These are phyloP conservation scores for Zaprionus tsacasi DNA, from an alignment of 1,140 invertebrate species.

Conservation along the genomic window DNA sequence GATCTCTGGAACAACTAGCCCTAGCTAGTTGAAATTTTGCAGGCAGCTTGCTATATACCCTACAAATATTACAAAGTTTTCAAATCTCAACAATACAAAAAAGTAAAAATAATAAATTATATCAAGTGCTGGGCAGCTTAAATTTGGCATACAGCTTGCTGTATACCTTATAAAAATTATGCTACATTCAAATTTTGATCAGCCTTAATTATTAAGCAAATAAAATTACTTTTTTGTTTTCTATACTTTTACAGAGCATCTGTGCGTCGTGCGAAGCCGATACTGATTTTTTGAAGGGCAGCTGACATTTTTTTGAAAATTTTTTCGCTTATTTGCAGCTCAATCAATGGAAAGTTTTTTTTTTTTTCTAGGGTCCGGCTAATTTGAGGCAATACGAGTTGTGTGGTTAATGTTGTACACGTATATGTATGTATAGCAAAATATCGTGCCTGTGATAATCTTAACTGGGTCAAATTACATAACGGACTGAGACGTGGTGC, in stretches of 20 bases:
- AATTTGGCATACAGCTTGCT: too few relatives aligned
- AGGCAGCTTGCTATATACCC: background rate
- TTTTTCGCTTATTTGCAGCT: constrained; percentile 37
- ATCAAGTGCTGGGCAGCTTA: too few relatives aligned
- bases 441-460: constrained; percentile 45
- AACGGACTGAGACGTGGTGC: constrained; percentile 36
- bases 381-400: constrained; percentile 26
- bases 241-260: background rate
- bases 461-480: constrained; percentile 68
- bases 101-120: too few relatives aligned
- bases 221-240: background rate
- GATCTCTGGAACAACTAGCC: background rate
- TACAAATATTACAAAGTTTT: too few relatives aligned
- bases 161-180: background rate
- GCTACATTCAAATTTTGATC: background rate
- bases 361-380: constrained; percentile 13
- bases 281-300: constrained; percentile 19
- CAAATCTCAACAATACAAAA: too few relatives aligned
- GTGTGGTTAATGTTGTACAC: constrained; percentile 1
- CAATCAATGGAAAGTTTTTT: constrained; percentile 69
- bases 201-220: too few relatives aligned
- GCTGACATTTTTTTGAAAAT: constrained; percentile 41
- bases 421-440: background rate
- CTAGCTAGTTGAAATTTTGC: background rate
- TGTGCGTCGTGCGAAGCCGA: background rate